Evolutionary conservation across 2,797 vertebrate genomes (phyloP).

Genomic region (Gila robusta): DNA sequence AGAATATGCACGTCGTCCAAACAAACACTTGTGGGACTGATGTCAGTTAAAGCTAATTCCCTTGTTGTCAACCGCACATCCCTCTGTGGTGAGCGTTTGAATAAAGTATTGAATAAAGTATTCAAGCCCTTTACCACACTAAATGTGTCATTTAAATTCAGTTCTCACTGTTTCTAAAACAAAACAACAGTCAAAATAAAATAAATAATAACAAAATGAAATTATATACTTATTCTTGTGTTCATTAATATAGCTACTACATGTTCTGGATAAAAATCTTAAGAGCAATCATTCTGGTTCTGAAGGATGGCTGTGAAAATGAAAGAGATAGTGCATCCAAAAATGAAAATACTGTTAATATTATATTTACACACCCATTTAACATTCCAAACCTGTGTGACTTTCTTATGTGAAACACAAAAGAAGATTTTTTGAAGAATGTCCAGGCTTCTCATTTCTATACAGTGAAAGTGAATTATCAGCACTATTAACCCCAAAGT

Average conservation of each 20-base stretch:
- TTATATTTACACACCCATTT: too few species aligned
- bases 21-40: constrained; percentile 36
- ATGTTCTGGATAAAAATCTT: not conserved
- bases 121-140: not conserved
- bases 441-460: not conserved
- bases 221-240: not conserved
- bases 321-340: not conserved
- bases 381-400: not conserved
- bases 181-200: not conserved
- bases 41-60: constrained; percentile 29
- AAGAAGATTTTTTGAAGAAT: not conserved
- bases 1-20: constrained; percentile 28
- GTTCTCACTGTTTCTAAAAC: not conserved
- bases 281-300: not conserved
- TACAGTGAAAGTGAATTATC: not conserved
- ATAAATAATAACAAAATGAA: not conserved
- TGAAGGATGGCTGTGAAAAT: not conserved
- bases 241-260: not conserved
- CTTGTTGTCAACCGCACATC: not conserved
- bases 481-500: not conserved
- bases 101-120: not conserved
- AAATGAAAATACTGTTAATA: not conserved
- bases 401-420: not conserved
- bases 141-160: not conserved
- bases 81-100: not conserved